Conservation (phyloP, 2,797 vertebrate genomes). For the Pseudomugil tenellus region DNA sequence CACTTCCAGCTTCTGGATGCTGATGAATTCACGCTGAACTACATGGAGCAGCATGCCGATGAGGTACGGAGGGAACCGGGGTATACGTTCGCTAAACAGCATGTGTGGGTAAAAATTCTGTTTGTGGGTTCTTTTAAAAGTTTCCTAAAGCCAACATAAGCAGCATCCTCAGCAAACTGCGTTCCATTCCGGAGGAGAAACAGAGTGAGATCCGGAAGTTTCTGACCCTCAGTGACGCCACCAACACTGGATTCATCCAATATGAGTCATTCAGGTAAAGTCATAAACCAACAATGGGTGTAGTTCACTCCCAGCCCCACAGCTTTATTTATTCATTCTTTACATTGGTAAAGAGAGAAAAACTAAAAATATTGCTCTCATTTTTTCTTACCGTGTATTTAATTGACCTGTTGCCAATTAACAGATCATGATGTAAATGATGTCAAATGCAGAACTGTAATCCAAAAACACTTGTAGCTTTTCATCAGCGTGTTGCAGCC, state of each 20-base stretch:
- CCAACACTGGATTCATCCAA: slow-evolving; percentile 75
- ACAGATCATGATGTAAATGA: no score
- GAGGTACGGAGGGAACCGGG: slow-evolving; percentile 77
- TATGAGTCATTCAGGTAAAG: slow-evolving; percentile 87
- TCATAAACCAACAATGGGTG: slow-evolving; percentile 25
- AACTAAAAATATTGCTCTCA: no score
- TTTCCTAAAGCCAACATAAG: slow-evolving; percentile 84
- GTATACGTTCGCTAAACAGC: neutral
- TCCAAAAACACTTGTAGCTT: no score
- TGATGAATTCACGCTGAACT: slow-evolving; percentile 90
- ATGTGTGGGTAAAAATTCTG: neutral
- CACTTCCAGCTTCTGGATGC: slow-evolving; percentile 86
- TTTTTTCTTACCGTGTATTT: no score
- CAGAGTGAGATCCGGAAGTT: slow-evolving; percentile 84
- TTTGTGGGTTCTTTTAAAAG: slow-evolving; percentile 72
- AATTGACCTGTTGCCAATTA: no score
- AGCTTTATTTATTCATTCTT: neutral
- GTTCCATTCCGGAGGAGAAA: slow-evolving; percentile 73
- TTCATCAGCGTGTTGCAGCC: no score
- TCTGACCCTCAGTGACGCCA: slow-evolving; percentile 79
- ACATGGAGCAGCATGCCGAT: slow-evolving; percentile 90
- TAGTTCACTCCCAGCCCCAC: neutral
- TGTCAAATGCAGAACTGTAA: no score
- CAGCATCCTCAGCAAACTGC: slow-evolving; percentile 86
- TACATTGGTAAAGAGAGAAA: no score